Evolutionary conservation across 1,140 invertebrate genomes (phyloP).

Genomic region (Batillaria attramentaria): DNA sequence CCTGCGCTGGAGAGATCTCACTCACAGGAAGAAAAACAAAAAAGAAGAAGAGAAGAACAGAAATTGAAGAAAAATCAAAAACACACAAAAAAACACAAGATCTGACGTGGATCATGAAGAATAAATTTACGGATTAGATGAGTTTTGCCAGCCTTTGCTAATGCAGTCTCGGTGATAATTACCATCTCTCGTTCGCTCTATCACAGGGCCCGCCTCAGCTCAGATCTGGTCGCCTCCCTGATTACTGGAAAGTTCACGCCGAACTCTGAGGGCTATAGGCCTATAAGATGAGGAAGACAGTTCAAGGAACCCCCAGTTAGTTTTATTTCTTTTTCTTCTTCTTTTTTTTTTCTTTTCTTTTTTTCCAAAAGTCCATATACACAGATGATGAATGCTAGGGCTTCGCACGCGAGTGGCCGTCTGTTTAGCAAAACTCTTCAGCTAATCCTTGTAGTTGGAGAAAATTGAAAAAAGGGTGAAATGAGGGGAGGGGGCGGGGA

Average conservation of each 20-base stretch:
- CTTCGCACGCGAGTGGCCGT: background rate
- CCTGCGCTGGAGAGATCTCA: too few relatives aligned
- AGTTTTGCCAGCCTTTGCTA: conserved; percentile 26
- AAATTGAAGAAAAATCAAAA: background rate
- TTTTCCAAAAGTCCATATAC: too few relatives aligned
- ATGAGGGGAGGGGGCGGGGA: background rate
- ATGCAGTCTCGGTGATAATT: conserved; percentile 26
- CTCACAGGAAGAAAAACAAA: too few relatives aligned
- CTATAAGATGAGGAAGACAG: conserved; percentile 3
- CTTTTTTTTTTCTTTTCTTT: too few relatives aligned
- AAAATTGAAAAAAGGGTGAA: background rate
- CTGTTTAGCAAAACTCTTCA: too few relatives aligned
- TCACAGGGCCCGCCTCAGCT: background rate
- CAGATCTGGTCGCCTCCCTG: background rate
- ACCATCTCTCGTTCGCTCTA: conserved; percentile 20
- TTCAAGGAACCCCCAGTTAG: conserved; percentile 1
- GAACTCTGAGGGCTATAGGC: conserved; percentile 5
- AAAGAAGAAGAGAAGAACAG: background rate
- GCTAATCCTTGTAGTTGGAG: too few relatives aligned
- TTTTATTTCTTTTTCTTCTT: background rate
- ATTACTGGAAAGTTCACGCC: background rate
- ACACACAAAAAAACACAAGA: background rate
- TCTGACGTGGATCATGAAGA: conserved; percentile 13
- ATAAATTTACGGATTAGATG: conserved; percentile 33
- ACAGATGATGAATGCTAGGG: conserved; percentile 8